These are phyloP conservation scores for Muntiacus muntjak DNA, from an alignment of 2,113 vertebrate species.

Conservation along the genomic window DNA sequence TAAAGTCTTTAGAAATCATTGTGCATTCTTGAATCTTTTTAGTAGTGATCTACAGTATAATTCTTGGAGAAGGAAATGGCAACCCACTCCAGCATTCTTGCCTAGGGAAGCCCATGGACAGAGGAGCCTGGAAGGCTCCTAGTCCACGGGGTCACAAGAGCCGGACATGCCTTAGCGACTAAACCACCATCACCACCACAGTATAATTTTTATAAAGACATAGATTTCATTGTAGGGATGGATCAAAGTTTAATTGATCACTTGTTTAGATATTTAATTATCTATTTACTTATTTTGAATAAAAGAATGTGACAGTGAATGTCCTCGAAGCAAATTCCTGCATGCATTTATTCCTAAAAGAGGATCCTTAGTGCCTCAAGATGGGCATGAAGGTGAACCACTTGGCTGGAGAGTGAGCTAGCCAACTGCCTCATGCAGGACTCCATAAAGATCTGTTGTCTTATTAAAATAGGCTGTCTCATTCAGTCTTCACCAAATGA, in stretches of 20 bases:
- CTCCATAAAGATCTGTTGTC: not conserved
- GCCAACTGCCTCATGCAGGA: not conserved
- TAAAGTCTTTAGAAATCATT: not conserved
- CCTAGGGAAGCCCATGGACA: not conserved
- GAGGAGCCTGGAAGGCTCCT: not conserved
- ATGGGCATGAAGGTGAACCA: not conserved
- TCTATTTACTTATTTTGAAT: not conserved
- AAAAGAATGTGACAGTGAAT: not conserved
- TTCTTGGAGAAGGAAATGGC: not conserved
- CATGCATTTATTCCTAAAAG: not conserved
- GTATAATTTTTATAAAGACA: not conserved
- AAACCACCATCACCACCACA: not conserved
- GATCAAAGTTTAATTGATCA: not conserved
- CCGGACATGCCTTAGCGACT: rapidly evolving
- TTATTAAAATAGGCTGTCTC: not conserved
- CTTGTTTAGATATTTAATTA: not conserved
- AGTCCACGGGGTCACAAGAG: not conserved
- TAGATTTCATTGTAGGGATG: not conserved
- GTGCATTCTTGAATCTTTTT: not conserved
- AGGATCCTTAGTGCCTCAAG: not conserved
- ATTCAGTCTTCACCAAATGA: not conserved
- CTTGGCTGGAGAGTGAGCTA: not conserved
- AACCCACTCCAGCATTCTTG: not conserved
- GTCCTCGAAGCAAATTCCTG: not conserved
- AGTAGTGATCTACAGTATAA: not conserved